Conservation (phyloP, 2,113 vertebrate genomes). For the Melanerpes formicivorus region DNA sequence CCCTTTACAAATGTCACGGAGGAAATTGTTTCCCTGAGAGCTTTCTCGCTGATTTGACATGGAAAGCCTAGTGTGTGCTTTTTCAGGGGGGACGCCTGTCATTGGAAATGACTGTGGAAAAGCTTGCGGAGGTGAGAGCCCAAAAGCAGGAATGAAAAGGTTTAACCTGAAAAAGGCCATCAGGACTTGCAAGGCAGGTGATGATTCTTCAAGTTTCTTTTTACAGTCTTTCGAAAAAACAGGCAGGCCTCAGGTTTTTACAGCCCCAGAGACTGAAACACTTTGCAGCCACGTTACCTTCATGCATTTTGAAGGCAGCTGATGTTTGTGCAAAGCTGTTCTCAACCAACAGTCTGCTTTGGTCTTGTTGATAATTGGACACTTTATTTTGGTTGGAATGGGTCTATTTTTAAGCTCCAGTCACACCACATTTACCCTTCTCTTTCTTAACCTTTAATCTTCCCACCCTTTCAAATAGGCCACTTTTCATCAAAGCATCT, state of each 20-base stretch:
- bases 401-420: neutral
- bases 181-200: neutral
- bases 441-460: neutral
- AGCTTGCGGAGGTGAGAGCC: neutral
- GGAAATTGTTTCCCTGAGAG: neutral
- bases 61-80: neutral
- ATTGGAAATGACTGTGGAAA: neutral
- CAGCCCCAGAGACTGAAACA: neutral
- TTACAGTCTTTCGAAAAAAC: neutral
- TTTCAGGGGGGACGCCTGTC: accelerated
- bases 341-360: accelerated
- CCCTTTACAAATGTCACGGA: neutral
- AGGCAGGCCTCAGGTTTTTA: neutral
- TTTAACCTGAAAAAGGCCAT: neutral
- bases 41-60: neutral
- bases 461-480: neutral
- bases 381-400: neutral
- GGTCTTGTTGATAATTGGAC: neutral
- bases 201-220: neutral
- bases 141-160: neutral
- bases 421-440: neutral
- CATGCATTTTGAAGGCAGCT: neutral
- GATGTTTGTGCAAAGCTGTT: neutral
- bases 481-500: neutral
- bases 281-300: neutral